Base-by-base conservation (phyloP, 2,797 vertebrate species). In the Scleropages formosus region DNA sequence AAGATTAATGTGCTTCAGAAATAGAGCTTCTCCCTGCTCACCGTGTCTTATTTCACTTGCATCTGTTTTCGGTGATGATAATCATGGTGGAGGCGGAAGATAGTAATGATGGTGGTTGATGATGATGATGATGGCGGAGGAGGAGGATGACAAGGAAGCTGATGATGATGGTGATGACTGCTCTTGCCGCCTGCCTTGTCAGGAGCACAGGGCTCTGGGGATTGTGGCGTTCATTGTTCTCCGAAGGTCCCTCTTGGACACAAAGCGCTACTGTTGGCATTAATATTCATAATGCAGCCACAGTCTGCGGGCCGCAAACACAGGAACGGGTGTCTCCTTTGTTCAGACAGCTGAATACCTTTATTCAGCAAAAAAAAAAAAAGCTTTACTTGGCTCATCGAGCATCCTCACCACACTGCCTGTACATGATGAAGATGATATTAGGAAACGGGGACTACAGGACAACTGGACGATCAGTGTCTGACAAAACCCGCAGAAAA, bases 281-380 rank as follows among this genome's bases (percentile, higher is more conserved):
- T 92, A 93, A 93, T 93, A 93, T 93, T 93, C 92, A 93, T 93
- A 92, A 91, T 87, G 90, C 89, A 89, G 89, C 90, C 90, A 89
- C 89, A 88, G 92, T 89, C 90, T 88, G 85, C 85, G 90, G 82
- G 88, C 76, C 85, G 88, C 88, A 90, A 88, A 90, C 91, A 89
- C 90, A 92, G 92, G 92, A 92, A 93, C 92, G 91, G 92, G 92
- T 93, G 92, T 90, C 91, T 91, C 92, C 93, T 93, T 93, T 93
- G 92, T 93, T 92, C 89, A 88, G 81, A 84, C 81, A 76, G 87
- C 88, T 93, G 92, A 93, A 92, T 93, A 92, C 92, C 88, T 92
- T 93, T 93, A 93, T 93, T 93, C 92, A 93, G 92, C 89, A 90
- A 88, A 90, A 49, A 67, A 47, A 67, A 46, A 66, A 67, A 69